Conservation (phyloP, 2,113 vertebrate species). For the Peromyscus polionotus region DNA sequence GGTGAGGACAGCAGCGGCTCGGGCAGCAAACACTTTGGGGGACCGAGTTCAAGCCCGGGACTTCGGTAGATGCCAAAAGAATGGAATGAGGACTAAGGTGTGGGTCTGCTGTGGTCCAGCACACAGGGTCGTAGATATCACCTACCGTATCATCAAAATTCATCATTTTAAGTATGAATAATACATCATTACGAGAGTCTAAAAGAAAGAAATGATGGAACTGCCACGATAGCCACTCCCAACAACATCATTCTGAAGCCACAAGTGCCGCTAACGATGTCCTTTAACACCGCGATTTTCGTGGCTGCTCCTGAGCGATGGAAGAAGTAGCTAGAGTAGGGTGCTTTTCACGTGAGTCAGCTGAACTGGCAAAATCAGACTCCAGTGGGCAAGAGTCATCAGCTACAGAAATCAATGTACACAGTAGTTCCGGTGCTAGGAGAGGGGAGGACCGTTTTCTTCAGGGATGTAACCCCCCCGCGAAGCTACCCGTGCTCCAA, state of each 20-base stretch:
- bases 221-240: not conserved
- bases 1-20: slow-evolving; percentile 1
- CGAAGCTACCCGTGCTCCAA: not conserved
- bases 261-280: not conserved
- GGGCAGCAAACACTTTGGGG: not conserved
- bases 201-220: not conserved
- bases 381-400: not conserved
- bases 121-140: not conserved
- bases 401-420: slow-evolving; percentile 32
- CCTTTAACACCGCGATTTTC: not conserved
- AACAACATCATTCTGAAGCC: slow-evolving; percentile 34
- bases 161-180: not conserved
- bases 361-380: slow-evolving; percentile 42
- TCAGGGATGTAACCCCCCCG: not conserved
- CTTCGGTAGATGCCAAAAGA: not conserved
- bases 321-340: not conserved
- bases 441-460: not conserved
- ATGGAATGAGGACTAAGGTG: not conserved
- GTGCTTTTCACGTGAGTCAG: not conserved
- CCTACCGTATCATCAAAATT: not conserved
- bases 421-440: not conserved
- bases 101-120: not conserved
- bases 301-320: not conserved
- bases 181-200: not conserved
- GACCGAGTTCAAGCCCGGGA: slow-evolving; percentile 24